Base-by-base conservation (phyloP, 2,888 invertebrate genomes). In the Venustoraphidia nigricollis region DNA sequence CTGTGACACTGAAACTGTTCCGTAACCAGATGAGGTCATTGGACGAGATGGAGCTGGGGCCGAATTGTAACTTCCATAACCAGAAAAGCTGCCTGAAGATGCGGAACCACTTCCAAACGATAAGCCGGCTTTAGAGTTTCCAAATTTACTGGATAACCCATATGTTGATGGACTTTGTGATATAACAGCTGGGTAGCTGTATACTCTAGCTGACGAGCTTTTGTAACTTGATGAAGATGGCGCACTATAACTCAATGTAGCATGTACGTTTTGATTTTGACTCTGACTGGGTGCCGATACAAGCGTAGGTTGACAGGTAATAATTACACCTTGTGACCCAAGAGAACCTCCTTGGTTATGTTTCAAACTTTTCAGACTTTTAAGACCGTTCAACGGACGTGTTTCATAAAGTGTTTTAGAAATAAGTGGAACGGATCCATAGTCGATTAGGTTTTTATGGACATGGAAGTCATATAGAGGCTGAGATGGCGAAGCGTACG, bases 201-300 rank as follows among this genome's bases (percentile, higher is more conserved):
- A 50, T 13, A 46, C 43, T 37, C 41, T 27, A 14, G 13, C 46
- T 9, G 46, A 11, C 11, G 40, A 10, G 13, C 17, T 27, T n/a
- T n/a, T 13, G 39, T 42, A 44, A 44, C 44, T 35, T 44, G 27
- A 27, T 47, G 45, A 11, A 17, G 34, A 47, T n/a, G 10, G n/a
- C 10, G 35, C 11, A 10, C 35, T n/a, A 42, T 39, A 54, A 49
- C 11, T 53, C 49, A 4, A 51, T 34, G 34, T 50, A 48, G 10
- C 47, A 50, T 48, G 47, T 41, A 11, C 36, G 47, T 43, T 6
- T 27, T 27, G 27, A 27, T 27, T 27, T 27, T 27, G 27, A 17
- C 41, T 27, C 9, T 14, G 14, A 27, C 14, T 27, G 11, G 14
- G 14, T 10, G 41, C 41, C 27, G 27, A 27, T 6, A 27, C 27